Percentiles rank a stretch among this genome's conserved stretches.
Conservation (phyloP, 53 echinoderm and acorn worm genomes). For the Echinarachnius parma region DNA sequence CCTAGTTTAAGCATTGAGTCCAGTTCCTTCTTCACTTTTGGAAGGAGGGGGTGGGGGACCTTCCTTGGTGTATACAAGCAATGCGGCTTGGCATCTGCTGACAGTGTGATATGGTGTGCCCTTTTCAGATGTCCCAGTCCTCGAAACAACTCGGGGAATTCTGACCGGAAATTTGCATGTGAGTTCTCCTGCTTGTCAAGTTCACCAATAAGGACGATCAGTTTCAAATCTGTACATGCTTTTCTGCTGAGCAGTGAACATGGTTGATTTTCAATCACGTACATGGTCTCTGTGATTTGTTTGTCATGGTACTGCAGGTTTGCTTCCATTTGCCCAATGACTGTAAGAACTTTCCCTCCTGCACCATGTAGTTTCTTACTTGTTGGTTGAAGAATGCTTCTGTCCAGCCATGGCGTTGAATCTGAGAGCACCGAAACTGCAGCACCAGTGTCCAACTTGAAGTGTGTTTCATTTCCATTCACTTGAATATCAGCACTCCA, state of each 20-base stretch:
- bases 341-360: conserved; percentile 1
- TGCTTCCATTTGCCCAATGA: conserved; percentile 14
- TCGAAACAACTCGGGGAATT: conserved; percentile 31
- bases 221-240: conserved; percentile 16
- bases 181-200: not conserved
- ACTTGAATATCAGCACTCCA: conserved; percentile 57
- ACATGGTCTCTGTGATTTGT: conserved; percentile 43
- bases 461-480: conserved; percentile 40
- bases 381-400: not conserved
- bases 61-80: conserved; percentile 22
- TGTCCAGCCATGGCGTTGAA: conserved; percentile 2
- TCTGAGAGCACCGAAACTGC: conserved; percentile 33
- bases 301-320: too few relatives aligned
- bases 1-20: conserved; percentile 40
- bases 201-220: not conserved
- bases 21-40: conserved; percentile 44
- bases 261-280: conserved; percentile 19
- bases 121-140: conserved; percentile 35
- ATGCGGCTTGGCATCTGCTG: conserved; percentile 16
- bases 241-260: conserved; percentile 28
- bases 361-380: conserved; percentile 23
- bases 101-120: conserved; percentile 34
- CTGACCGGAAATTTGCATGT: conserved; percentile 8
- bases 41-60: conserved; percentile 43
- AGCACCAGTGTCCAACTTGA: conserved; percentile 54